phyloP scores from a whole-genome alignment of 2,797 vertebrate species.

The Pseudochaenichthys georgianus region DNA sequence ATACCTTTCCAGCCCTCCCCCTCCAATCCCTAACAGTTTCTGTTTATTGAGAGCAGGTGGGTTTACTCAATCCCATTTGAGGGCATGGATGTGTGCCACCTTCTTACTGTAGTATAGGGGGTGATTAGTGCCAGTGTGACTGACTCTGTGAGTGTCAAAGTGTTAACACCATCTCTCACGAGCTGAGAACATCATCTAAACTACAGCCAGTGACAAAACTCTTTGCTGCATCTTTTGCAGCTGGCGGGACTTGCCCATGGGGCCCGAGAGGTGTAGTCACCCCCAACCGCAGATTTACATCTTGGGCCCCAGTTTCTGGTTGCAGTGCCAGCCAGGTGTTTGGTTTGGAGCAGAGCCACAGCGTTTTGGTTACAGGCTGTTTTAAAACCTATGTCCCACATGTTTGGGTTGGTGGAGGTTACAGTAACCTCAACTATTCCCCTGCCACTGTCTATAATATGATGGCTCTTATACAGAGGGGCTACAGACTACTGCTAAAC shows the following conservation, averaged over 20 bases:
- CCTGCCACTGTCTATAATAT: conserved; percentile 29
- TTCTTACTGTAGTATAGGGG: background rate
- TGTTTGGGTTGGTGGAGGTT: conserved; percentile 42
- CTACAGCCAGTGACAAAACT: background rate
- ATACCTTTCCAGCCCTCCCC: conserved; percentile 45
- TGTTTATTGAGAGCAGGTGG: conserved; percentile 72
- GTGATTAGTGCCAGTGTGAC: conserved; percentile 29
- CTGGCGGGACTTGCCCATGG: conserved; percentile 20
- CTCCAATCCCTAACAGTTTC: conserved; percentile 45
- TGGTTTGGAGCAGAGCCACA: conserved; percentile 64
- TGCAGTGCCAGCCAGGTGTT: conserved; percentile 71
- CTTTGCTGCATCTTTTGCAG: conserved; percentile 42
- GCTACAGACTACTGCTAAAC: conserved; percentile 5
- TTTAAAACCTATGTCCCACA: conserved; percentile 63
- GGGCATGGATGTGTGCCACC: conserved; percentile 8
- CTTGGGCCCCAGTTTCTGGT: conserved; percentile 41
- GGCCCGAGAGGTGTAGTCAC: conserved; percentile 53
- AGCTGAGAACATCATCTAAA: conserved; percentile 9
- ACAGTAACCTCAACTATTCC: conserved; percentile 42
- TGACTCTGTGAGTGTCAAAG: conserved; percentile 12
- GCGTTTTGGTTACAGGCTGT: conserved; percentile 57
- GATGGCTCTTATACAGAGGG: conserved; percentile 42
- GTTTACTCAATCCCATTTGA: conserved; percentile 28
- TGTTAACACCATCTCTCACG: conserved; percentile 14
- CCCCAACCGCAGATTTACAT: conserved; percentile 44